Base-by-base conservation (phyloP, 2,113 vertebrate species). In the Podarcis raffonei region DNA sequence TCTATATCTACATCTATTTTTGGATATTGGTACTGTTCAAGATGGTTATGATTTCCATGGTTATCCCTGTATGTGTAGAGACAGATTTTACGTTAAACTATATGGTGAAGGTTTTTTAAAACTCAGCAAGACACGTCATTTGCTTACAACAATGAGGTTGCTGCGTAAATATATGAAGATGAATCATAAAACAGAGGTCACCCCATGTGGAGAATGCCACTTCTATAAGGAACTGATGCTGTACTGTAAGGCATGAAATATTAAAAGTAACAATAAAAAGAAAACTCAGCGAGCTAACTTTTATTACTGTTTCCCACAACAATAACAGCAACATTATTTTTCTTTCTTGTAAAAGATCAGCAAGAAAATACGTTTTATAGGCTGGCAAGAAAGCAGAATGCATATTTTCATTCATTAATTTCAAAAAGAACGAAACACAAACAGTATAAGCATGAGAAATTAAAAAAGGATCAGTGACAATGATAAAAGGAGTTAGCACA, bases 81-180 rank as follows among this genome's bases (percentile, higher is more conserved):
- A 96, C 96, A 96, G 90, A 81, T 94, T 91, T 80, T 77, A 80
- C 84, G 87, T 81, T 90, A 23, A 91, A 86, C 79, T 95, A 90
- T 88, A 85, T 90, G 92, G 81, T 84, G 83, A 82, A 94, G 81
- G 91, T 94, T 83, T 92, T 39, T 22, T 57, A 83, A 92, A 90
- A 95, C 94, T 92, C 89, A 90, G 92, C 93, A 90, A 87, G 69
- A 83, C 72, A 82, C 91, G 90, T 95, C 94, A 96, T 95, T 91
- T 93, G 94, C 93, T 96, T 95, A 94, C 94, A 93, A 1, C 94
- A 94, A 92, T 87, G 93, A 93, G n/a, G 92, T 95, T 94, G 71
- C 83, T 82, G 94, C 91, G 83, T 77, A 85, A 92, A 91, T n/a
- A 90, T 92, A 59, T 90, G 71, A 90, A 93, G 79, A 89, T 96